A percentile compares a stretch with the other conserved stretches of the same genome.
phyloP scores from a whole-genome alignment of 1,140 invertebrate species.

The Drosophila ohnishii region DNA sequence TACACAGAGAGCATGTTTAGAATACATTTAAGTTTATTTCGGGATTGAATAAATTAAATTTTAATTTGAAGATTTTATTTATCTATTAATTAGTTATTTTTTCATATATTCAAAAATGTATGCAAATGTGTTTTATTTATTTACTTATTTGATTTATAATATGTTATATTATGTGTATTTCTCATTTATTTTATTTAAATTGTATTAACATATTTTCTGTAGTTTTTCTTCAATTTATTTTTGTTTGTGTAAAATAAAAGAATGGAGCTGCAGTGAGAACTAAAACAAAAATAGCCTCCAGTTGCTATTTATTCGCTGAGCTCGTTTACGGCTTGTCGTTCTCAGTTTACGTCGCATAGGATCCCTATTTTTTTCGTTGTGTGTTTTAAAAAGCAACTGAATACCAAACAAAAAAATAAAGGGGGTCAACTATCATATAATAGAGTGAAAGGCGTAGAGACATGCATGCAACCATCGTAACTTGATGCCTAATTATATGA shows the following conservation, averaged over 20 bases:
- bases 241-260: slow-evolving; percentile 4
- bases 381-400: slow-evolving; percentile 66
- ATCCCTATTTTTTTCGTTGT: slow-evolving; percentile 24
- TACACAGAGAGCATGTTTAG: neutral
- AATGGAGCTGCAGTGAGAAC: slow-evolving; percentile 11
- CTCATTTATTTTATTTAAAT: neutral
- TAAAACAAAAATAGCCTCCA: slow-evolving; percentile 60
- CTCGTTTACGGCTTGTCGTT: slow-evolving; percentile 35
- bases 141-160: neutral
- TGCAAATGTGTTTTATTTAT: neutral
- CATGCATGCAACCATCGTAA: neutral
- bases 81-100: too few species aligned
- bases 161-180: too few species aligned
- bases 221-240: neutral
- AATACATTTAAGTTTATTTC: neutral
- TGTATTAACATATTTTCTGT: neutral
- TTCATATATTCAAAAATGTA: too few species aligned
- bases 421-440: neutral
- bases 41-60: too few species aligned
- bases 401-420: neutral
- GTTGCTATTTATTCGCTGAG: slow-evolving; percentile 24
- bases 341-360: slow-evolving; percentile 21
- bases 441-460: neutral
- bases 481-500: slow-evolving; percentile 51
- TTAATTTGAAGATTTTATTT: neutral